Conservation (phyloP, 1,140 invertebrate genomes). For the Trachymyrmex septentrionalis region DNA sequence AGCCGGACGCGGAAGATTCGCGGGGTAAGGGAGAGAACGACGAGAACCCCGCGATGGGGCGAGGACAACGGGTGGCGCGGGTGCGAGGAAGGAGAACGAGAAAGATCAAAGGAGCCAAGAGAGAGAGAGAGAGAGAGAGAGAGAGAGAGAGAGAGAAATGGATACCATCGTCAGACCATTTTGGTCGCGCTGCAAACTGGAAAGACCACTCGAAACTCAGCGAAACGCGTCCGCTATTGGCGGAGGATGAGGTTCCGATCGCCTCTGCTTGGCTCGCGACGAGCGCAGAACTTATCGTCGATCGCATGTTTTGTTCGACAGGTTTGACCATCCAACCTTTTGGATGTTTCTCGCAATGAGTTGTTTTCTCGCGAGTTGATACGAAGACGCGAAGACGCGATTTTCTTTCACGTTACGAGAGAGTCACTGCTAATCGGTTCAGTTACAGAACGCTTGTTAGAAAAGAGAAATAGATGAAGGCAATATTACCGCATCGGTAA, state of each 20-base stretch:
- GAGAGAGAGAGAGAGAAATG: slow-evolving; percentile 49
- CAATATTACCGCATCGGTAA: not conserved
- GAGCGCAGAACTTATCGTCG: not conserved
- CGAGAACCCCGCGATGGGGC: slow-evolving; percentile 58
- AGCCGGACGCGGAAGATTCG: slow-evolving; percentile 76
- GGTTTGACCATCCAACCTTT: not conserved
- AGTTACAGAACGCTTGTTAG: not conserved
- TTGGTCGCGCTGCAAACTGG: slow-evolving; percentile 61
- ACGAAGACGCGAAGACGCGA: not conserved
- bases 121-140: slow-evolving; percentile 52
- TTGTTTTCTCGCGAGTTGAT: not conserved
- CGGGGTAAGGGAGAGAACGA: slow-evolving; percentile 49
- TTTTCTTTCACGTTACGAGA: not conserved
- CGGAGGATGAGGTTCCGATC: slow-evolving; percentile 4
- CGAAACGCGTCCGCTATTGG: slow-evolving; percentile 41
- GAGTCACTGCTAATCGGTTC: not conserved
- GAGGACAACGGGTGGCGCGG: slow-evolving; percentile 22
- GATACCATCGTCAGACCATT: slow-evolving; percentile 52
- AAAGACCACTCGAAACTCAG: slow-evolving; percentile 64
- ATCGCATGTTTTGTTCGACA: not conserved
- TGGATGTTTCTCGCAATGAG: not conserved
- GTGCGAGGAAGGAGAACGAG: slow-evolving; percentile 37
- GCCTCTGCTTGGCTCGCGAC: slow-evolving; percentile 13
- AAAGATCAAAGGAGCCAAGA: slow-evolving; percentile 37
- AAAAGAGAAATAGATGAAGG: not conserved